A percentile compares a stretch with the other conserved stretches of the same genome.
phyloP scores from a whole-genome alignment of 2,888 invertebrate genomes.

The Frankliniella intonsa region DNA sequence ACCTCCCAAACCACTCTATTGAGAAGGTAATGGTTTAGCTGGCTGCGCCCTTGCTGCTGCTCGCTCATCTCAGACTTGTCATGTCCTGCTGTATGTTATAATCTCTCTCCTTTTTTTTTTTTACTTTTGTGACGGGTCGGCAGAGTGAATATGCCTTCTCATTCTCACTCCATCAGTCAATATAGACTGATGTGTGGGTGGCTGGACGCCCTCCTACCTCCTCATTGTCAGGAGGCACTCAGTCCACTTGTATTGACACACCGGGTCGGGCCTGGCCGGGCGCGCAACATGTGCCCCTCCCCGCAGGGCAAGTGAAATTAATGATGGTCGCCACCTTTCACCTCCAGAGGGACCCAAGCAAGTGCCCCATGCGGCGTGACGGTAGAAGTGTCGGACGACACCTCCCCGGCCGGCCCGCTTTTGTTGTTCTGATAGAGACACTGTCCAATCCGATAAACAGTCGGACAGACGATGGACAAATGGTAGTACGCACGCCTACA shows the following conservation, averaged over 20 bases:
- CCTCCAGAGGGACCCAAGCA: neutral
- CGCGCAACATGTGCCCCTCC: neutral
- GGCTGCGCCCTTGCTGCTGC: no score
- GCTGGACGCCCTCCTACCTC: neutral
- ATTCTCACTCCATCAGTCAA: conserved; percentile 21
- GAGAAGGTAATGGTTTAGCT: no score
- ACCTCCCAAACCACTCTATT: no score
- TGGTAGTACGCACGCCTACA: neutral
- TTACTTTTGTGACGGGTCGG: neutral
- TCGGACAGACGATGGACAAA: neutral
- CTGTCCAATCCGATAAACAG: no score
- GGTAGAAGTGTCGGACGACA: neutral
- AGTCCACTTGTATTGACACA: conserved; percentile 7
- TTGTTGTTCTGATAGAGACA: neutral
- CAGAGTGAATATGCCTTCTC: neutral
- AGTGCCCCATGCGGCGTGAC: no score
- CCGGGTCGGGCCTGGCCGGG: neutral
- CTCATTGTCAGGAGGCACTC: neutral
- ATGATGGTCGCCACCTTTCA: neutral
- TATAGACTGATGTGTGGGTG: conserved; percentile 12
- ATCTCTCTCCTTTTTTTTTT: neutral
- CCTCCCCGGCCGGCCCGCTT: neutral
- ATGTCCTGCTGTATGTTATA: conserved; percentile 11
- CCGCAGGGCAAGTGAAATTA: neutral
- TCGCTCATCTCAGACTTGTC: conserved; percentile 2